phyloP scores from a whole-genome alignment of 2,888 invertebrate species.

The Choreutis nemorana region DNA sequence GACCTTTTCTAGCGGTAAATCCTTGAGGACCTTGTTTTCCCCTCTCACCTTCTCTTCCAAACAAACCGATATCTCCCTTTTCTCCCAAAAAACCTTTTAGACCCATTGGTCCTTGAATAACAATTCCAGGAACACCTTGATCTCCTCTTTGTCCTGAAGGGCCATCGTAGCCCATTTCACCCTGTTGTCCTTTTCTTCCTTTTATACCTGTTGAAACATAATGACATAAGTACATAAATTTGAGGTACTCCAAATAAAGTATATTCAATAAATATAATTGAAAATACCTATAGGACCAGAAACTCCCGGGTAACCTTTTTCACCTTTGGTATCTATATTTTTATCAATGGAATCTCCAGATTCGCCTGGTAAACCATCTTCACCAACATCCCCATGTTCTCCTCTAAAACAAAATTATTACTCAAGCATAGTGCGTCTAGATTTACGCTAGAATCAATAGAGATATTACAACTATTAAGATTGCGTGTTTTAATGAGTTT shows the following conservation, averaged over 20 bases:
- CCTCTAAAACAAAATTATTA: conserved; percentile 32
- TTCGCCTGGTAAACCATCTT: conserved; percentile 41
- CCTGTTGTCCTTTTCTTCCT: conserved; percentile 35
- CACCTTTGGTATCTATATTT: conserved; percentile 47
- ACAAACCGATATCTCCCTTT: conserved; percentile 69
- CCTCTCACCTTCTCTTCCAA: conserved; percentile 65
- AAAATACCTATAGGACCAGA: conserved; percentile 30
- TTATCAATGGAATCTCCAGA: conserved; percentile 31
- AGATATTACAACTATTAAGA: too few species aligned
- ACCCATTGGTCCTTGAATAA: conserved; percentile 51
- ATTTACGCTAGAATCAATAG: too few species aligned
- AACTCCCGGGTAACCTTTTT: conserved; percentile 62
- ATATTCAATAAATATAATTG: not conserved
- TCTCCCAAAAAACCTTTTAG: conserved; percentile 73
- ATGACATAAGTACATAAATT: not conserved
- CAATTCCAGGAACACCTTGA: conserved; percentile 39
- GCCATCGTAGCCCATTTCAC: conserved; percentile 41
- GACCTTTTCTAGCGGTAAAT: conserved; percentile 66
- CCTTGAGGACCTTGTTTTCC: conserved; percentile 68
- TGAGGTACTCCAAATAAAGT: too few species aligned
- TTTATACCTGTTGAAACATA: conserved; percentile 16
- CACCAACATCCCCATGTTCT: conserved; percentile 47
- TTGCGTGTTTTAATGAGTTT: too few species aligned
- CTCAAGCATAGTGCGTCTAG: too few species aligned
- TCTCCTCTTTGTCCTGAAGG: conserved; percentile 36